Base-by-base conservation (phyloP, 2,888 invertebrate genomes). In the Drosophila neoperkinsi region DNA sequence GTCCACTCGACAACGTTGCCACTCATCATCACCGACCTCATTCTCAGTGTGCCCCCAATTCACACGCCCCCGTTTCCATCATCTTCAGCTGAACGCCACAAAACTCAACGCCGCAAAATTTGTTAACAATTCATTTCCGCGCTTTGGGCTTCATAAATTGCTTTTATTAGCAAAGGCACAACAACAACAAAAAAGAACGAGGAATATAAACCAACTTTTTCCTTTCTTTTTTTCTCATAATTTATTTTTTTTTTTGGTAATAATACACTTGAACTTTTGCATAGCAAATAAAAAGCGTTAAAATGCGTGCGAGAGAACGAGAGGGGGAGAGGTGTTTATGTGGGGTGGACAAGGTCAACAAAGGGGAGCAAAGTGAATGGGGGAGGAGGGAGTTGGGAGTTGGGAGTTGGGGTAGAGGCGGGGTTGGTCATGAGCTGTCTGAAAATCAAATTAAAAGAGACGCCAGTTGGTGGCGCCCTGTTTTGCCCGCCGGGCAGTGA, bases 111-210 rank as follows among this genome's bases (percentile, higher is more conserved):
- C 79, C 81, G 70, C 79, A 82, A 82, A 82, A 82, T 82, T 82
- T 85, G 85, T 86, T 86, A 86, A 88, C 90, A 90, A 86, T 86
- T 88, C 85, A 83, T 86, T 86, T 90, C 88, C 90, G 88, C 89
- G 85, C 85, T 86, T 81, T 86, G 85, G 90, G 90, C 89, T 88
- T 79, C 90, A 86, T 90, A 86, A 86, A 90, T 86, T 86, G 90
- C 86, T 85, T 90, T 90, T 85, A 85, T 85, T 90, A 90, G 90
- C 90, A 13, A 74, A 72, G 75, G 66, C 74, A 68, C 70, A 74
- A 67, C 71, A 64, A 56, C 71, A 71, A 59, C 63, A 70, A 70
- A 69, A 66, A 57, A 77, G 52, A 41, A 46, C 13, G 9, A 49
- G 25, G 53, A 71, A 63, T 75, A 84, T 76, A 89, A 77, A 70